Evolutionary conservation across 2,888 invertebrate species (phyloP).

Genomic region (Eupelmus urozonus): DNA sequence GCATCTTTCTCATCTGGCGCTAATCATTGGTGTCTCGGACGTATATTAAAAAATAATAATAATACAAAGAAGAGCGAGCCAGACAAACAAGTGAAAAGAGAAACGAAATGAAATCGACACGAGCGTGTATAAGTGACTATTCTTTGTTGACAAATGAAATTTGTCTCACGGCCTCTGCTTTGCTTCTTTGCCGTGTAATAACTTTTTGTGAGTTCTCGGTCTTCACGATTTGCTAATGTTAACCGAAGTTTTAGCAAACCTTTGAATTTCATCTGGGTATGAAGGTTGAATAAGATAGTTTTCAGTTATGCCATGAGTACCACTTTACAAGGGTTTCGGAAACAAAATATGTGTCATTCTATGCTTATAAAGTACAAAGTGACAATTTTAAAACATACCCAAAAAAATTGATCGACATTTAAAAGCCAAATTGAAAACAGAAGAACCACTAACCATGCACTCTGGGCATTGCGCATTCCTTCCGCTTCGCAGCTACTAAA

Average conservation of each 20-base stretch:
- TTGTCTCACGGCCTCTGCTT: not conserved
- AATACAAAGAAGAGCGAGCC: not conserved
- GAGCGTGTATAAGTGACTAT: not conserved
- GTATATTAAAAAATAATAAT: too few species aligned
- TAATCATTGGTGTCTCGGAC: slow-evolving; percentile 20
- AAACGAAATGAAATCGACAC: not conserved
- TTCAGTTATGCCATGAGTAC: too few species aligned
- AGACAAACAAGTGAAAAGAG: not conserved
- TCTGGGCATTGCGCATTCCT: too few species aligned
- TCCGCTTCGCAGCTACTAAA: not conserved
- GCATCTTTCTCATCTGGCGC: slow-evolving; percentile 15
- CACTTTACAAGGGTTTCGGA: too few species aligned
- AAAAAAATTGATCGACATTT: too few species aligned
- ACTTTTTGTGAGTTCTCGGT: too few species aligned
- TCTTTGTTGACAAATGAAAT: not conserved
- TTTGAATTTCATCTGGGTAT: not conserved
- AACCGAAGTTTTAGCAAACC: not conserved
- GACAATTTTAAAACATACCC: too few species aligned
- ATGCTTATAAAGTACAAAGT: too few species aligned
- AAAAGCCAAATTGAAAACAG: too few species aligned
- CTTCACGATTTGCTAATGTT: not conserved
- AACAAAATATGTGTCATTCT: too few species aligned
- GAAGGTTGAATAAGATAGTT: too few species aligned
- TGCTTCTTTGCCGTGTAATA: not conserved
- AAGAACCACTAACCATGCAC: too few species aligned